A percentile compares a stretch with the other conserved stretches of the same genome.
These are phyloP conservation scores for Leptogaster cylindrica DNA, from an alignment of 2,888 invertebrate genomes.

Conservation along the genomic window DNA sequence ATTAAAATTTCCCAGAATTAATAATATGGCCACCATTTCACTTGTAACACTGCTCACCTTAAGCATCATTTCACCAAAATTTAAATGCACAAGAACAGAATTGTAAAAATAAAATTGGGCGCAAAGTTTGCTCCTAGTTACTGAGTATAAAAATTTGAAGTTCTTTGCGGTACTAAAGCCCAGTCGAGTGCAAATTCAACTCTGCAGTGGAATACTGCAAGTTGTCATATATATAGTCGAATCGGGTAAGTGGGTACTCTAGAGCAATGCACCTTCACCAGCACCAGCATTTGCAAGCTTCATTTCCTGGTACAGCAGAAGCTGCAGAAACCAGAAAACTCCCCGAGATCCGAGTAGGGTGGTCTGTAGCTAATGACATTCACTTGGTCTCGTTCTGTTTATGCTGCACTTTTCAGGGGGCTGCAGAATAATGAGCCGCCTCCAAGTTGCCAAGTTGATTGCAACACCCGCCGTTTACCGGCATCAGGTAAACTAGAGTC, in stretches of 20 bases:
- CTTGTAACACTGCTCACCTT: conserved; percentile 2
- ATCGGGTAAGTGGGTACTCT: background rate
- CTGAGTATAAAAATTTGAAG: background rate
- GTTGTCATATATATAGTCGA: conserved; percentile 16
- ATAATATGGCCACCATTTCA: background rate
- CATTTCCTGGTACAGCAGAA: no score
- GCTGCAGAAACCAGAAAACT: no score
- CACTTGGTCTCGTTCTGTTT: conserved; percentile 50
- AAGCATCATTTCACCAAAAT: background rate
- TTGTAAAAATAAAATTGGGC: no score
- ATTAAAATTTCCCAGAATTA: no score
- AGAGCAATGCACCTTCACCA: background rate
- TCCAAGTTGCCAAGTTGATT: conserved; percentile 11
- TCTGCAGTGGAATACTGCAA: background rate
- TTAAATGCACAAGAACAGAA: background rate
- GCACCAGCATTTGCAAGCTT: background rate
- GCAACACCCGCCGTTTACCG: conserved; percentile 22
- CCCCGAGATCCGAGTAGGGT: conserved; percentile 28
- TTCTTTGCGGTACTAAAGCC: background rate
- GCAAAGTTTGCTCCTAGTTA: no score
- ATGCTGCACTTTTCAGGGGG: conserved; percentile 39
- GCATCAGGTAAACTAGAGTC: conserved; percentile 17
- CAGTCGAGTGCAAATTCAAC: conserved; percentile 2
- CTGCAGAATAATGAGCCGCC: conserved; percentile 42
- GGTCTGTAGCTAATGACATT: conserved; percentile 46